Percentiles rank a stretch among this genome's conserved stretches.
These are phyloP conservation scores for Pocota personata DNA, from an alignment of 2,888 invertebrate species.

Conservation along the genomic window DNA sequence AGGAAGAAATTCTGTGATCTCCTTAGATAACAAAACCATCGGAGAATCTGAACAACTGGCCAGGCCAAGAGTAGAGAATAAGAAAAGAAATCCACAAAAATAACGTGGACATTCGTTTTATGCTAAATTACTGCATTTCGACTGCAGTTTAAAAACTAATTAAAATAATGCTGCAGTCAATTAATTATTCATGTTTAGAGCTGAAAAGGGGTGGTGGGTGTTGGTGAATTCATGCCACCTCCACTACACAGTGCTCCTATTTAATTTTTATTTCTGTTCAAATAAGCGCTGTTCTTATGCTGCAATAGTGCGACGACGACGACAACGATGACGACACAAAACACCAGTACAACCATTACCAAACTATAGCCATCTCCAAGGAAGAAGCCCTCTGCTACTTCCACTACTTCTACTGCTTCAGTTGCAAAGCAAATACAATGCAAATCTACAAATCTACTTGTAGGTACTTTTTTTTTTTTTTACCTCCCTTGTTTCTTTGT, in stretches of 20 bases:
- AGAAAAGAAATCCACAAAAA: slow-evolving; percentile 9
- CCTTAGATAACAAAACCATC: slow-evolving; percentile 53
- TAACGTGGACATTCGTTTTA: slow-evolving; percentile 57
- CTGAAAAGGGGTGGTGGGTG: slow-evolving; percentile 19
- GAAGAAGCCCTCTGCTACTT: slow-evolving; percentile 11
- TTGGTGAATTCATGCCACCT: slow-evolving; percentile 27
- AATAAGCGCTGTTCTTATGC: slow-evolving; percentile 56
- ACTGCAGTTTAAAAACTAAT: slow-evolving; percentile 83
- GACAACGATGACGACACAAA: slow-evolving; percentile 55
- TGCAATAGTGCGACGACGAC: slow-evolving; percentile 57
- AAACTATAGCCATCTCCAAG: not conserved
- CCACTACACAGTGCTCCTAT: slow-evolving; percentile 53
- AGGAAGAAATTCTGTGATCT: slow-evolving; percentile 52
- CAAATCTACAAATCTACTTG: slow-evolving; percentile 73
- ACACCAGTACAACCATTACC: slow-evolving; percentile 30
- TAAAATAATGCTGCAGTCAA: slow-evolving; percentile 84
- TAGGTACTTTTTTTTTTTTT: slow-evolving; percentile 51
- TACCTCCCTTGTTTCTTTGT: slow-evolving; percentile 32
- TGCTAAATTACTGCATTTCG: slow-evolving; percentile 74
- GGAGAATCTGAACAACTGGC: not conserved
- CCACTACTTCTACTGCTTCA: slow-evolving; percentile 23
- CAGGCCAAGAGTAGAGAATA: not conserved
- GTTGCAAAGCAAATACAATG: slow-evolving; percentile 66
- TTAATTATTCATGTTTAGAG: slow-evolving; percentile 82
- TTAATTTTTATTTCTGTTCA: slow-evolving; percentile 72